A percentile compares a stretch with the other conserved stretches of the same genome.
These are phyloP conservation scores for Scomberomorus guttatus DNA, from an alignment of 2,797 vertebrate genomes.

Conservation along the genomic window DNA sequence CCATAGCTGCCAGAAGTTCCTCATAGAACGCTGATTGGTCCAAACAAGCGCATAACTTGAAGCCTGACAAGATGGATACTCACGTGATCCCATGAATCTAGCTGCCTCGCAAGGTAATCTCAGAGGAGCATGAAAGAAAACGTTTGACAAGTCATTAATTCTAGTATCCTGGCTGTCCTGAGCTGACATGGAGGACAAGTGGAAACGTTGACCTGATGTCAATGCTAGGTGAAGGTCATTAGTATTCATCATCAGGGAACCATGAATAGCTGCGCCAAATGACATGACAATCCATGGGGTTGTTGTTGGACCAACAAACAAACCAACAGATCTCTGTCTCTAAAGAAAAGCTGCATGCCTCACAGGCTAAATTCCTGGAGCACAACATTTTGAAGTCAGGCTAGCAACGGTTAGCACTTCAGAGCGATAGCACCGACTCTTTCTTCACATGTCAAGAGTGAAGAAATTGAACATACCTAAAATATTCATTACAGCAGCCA, in stretches of 20 bases:
- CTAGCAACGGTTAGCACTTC: conserved; percentile 5
- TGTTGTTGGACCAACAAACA: background rate
- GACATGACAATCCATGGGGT: background rate
- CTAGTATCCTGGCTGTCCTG: background rate
- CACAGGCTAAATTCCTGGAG: background rate
- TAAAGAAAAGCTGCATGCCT: background rate
- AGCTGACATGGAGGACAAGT: background rate
- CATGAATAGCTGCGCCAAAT: background rate
- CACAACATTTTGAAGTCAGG: background rate
- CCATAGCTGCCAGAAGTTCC: too few relatives aligned
- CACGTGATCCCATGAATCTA: too few relatives aligned
- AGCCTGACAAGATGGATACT: too few relatives aligned
- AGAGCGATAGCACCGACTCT: conserved; percentile 5
- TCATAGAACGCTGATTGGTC: too few relatives aligned
- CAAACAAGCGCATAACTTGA: too few relatives aligned
- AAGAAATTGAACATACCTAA: conserved; percentile 53
- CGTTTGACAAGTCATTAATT: background rate
- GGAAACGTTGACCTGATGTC: background rate
- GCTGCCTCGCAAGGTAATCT: too few relatives aligned
- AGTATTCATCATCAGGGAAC: background rate
- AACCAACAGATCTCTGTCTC: background rate
- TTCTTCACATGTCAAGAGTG: conserved; percentile 43
- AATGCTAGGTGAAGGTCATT: background rate
- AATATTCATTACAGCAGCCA: conserved; percentile 69
- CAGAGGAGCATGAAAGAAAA: too few relatives aligned